Conservation (phyloP, 2,797 vertebrate species). For the Odontamblyopus rebecca region DNA sequence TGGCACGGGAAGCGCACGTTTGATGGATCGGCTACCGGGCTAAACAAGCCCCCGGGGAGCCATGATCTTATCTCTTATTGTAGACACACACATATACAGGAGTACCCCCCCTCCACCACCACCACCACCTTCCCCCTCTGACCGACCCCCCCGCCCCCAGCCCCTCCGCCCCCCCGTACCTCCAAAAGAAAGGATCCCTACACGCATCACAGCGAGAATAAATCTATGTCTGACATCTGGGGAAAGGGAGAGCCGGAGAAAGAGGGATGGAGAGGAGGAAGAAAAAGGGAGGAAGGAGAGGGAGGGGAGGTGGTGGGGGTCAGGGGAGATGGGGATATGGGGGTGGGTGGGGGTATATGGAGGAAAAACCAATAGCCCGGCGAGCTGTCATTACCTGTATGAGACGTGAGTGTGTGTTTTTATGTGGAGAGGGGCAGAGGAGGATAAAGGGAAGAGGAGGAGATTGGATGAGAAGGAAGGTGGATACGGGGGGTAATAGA, state of each 20-base stretch:
- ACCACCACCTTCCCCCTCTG: constrained; percentile 18
- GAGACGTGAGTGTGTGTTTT: constrained; percentile 50
- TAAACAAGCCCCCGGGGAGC: constrained; percentile 88
- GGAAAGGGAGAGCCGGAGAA: constrained; percentile 42
- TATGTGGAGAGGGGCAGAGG: constrained; percentile 32
- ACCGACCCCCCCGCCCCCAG: constrained; percentile 56
- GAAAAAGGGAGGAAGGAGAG: constrained; percentile 5
- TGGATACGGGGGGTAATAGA: background rate
- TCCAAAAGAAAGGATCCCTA: constrained; percentile 30
- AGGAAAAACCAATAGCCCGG: constrained; percentile 76
- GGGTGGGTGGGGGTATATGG: constrained; percentile 33
- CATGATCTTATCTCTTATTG: constrained; percentile 92
- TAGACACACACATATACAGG: constrained; percentile 78
- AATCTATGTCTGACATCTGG: constrained; percentile 89
- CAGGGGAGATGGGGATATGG: constrained; percentile 26
- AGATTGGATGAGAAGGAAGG: constrained; percentile 52
- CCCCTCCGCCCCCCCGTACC: constrained; percentile 52
- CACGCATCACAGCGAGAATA: constrained; percentile 88
- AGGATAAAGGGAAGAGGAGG: constrained; percentile 54
- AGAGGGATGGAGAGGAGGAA: constrained; percentile 28
- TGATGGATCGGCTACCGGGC: constrained; percentile 92
- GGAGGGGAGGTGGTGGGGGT: constrained; percentile 43
- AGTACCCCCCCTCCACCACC: constrained; percentile 57
- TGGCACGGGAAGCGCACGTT: constrained; percentile 85
- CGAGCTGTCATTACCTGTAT: constrained; percentile 79